Conservation (phyloP, 2,113 vertebrate genomes). For the Hydropotes inermis region DNA sequence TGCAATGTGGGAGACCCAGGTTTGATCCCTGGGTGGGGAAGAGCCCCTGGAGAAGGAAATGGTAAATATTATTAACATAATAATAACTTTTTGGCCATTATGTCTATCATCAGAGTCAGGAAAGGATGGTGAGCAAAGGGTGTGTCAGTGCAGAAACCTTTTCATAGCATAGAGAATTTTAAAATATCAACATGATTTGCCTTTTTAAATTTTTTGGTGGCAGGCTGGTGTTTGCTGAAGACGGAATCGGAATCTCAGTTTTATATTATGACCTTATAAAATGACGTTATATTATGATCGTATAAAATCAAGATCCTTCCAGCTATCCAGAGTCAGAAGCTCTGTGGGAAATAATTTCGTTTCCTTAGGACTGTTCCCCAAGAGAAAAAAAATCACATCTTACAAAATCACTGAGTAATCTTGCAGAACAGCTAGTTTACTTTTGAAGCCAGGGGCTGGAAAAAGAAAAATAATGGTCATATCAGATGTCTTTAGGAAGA, state of each 20-base stretch:
- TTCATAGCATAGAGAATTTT: background rate
- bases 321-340: background rate
- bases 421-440: background rate
- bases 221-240: background rate
- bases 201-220: background rate
- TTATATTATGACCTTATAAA: background rate
- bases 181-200: background rate
- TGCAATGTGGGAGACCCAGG: no score
- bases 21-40: no score
- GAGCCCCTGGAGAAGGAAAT: no score
- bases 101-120: background rate
- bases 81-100: background rate
- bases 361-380: background rate
- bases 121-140: background rate
- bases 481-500: background rate
- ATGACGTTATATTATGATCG: background rate
- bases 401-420: background rate
- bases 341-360: background rate
- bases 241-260: background rate
- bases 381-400: background rate
- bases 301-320: background rate
- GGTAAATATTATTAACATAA: background rate
- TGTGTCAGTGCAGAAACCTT: background rate
- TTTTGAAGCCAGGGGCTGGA: background rate
- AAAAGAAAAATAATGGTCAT: background rate